phyloP scores from a whole-genome alignment of 2,113 vertebrate genomes.

The Leiothrix lutea region DNA sequence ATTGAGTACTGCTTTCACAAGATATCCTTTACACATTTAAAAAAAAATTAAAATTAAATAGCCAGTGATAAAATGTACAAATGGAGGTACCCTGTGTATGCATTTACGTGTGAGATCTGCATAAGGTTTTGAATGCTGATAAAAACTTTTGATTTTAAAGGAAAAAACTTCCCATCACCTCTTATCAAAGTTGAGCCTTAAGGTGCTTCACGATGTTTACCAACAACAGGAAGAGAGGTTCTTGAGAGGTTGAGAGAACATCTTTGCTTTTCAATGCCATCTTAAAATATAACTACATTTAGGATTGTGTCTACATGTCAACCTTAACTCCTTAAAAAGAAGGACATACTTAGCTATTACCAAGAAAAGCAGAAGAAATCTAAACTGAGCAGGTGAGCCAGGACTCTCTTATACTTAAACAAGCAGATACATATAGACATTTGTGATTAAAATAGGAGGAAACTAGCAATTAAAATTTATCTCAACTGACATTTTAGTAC shows the following conservation, averaged over 20 bases:
- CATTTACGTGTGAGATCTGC: rapidly evolving
- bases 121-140: neutral
- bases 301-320: neutral
- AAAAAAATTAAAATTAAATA: neutral
- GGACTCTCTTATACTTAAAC: neutral
- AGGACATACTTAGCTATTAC: neutral
- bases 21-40: neutral
- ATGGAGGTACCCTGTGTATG: neutral
- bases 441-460: neutral
- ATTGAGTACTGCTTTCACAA: neutral
- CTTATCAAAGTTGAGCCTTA: neutral
- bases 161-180: neutral
- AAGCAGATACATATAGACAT: neutral
- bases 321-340: neutral
- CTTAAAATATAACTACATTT: neutral
- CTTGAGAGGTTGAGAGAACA: neutral
- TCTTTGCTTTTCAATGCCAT: neutral
- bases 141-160: neutral
- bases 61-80: neutral
- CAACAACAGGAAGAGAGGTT: neutral
- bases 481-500: neutral
- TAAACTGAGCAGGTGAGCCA: neutral
- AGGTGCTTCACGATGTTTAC: neutral
- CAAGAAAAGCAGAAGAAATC: neutral
- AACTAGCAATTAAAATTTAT: neutral